Evolutionary conservation across 23 tunicate species (phyloP), one percentile per base, ranked within the genome.

Genomic region (Ciona savignyi): DNA sequence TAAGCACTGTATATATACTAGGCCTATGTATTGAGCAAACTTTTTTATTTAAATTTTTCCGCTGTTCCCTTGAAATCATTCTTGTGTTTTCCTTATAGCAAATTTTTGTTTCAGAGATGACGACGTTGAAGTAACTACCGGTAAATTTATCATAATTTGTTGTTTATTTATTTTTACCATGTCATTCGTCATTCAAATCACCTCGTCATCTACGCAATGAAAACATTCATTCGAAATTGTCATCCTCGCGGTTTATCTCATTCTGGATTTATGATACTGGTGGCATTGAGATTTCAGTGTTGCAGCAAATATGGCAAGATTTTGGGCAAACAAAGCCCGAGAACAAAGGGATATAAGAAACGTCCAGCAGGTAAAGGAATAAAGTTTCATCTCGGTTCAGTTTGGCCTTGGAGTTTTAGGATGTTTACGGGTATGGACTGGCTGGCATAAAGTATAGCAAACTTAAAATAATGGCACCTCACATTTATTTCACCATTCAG

Each of bases 261-360:
- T 9, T 20, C 34, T n/a, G 20, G 21, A 6, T 42, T 42, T 69
- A 1, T 1, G 2, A 30, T n/a, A 30, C 23, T 66, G 70, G 30
- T 2, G 21, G 20, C 28, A 28, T 32, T 31, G 81, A 27, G 33
- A 71, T 70, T 35, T 68, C 82, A 87, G 95, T 23, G 86, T 70
- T 1, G 95, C 95, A 27, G 35, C 70, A 22, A 77, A 80, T 56
- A 67, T 87, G 61, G 85, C 95, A 9, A 63, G 66, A 24, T 87
- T 74, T 64, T 87, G 95, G 95, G 82, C 86, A 21, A 70, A 67
- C 32, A 69, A 78, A 30, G 95, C 95, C 3, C 65, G 42, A 22
- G 78, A 81, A 56, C 79, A 74, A 22, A 35, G 86, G 19, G 86
- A 78, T 1, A 72, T 81, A 2, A 74, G 60, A 49, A 42, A 32